A percentile compares a stretch with the other conserved stretches of the same genome.
phyloP scores from a whole-genome alignment of 30 jellyfish, hydroid and myxozoan genomes.

The Chrysaora quinquecirrha region DNA sequence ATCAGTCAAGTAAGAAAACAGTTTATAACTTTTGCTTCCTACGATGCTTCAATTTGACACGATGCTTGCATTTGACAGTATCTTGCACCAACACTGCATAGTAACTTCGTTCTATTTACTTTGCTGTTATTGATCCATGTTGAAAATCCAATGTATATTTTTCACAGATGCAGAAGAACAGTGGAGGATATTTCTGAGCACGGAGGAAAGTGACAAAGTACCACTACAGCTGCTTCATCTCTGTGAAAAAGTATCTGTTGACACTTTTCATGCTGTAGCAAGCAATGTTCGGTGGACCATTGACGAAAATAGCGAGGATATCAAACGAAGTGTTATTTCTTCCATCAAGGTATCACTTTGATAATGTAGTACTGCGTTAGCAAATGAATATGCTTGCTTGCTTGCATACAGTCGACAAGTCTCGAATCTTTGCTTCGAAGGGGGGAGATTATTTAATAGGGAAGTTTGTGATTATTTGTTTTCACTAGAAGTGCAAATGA shows the following conservation, averaged over 20 bases:
- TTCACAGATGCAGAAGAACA: slow-evolving; percentile 13
- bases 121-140: background rate
- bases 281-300: background rate
- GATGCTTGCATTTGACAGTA: no score
- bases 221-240: slow-evolving; percentile 41
- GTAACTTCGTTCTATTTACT: background rate
- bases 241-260: slow-evolving; percentile 49
- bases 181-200: slow-evolving; percentile 54
- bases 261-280: slow-evolving; percentile 3
- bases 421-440: background rate
- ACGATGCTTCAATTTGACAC: background rate
- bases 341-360: slow-evolving; percentile 15
- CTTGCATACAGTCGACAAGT: background rate
- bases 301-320: background rate
- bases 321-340: background rate
- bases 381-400: no score
- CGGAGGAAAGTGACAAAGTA: slow-evolving; percentile 36
- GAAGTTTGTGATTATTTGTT: background rate
- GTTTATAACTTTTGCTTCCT: background rate
- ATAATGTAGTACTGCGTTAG: background rate
- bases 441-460: no score
- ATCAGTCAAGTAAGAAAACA: slow-evolving; percentile 29
- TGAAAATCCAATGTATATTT: background rate
- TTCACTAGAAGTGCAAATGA: no score
- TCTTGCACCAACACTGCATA: background rate